phyloP scores from a whole-genome alignment of 2,113 vertebrate species.

The Cygnus atratus region DNA sequence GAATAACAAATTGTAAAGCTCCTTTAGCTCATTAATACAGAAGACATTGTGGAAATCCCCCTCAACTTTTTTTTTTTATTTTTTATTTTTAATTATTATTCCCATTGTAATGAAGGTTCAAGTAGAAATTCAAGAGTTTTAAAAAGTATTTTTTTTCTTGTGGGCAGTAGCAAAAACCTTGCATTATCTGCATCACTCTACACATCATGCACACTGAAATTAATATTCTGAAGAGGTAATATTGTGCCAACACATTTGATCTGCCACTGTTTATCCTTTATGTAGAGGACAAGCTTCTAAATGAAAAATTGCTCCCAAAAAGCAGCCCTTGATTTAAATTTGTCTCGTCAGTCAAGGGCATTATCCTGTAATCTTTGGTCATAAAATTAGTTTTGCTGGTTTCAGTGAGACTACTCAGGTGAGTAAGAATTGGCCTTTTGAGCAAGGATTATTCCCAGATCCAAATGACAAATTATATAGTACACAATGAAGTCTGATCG shows the following conservation, averaged over 20 bases:
- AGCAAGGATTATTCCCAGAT: slow-evolving; percentile 15
- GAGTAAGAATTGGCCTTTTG: slow-evolving; percentile 29
- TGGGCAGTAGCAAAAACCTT: slow-evolving; percentile 3
- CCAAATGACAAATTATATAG: background rate
- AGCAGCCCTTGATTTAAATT: slow-evolving; percentile 36
- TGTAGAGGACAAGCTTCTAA: background rate
- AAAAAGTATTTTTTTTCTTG: slow-evolving; percentile 51
- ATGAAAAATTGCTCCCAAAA: slow-evolving; percentile 29
- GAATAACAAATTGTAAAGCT: slow-evolving; percentile 73
- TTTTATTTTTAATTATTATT: background rate
- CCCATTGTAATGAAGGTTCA: background rate
- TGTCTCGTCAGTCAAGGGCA: background rate
- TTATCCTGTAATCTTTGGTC: slow-evolving; percentile 12
- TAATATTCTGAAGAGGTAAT: slow-evolving; percentile 57
- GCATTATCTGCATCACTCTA: slow-evolving; percentile 35
- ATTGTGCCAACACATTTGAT: slow-evolving; percentile 64
- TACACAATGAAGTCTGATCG: background rate
- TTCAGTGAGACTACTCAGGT: slow-evolving; percentile 18
- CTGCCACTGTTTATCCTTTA: slow-evolving; percentile 53
- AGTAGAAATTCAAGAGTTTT: slow-evolving; percentile 49
- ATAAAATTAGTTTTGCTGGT: slow-evolving; percentile 35
- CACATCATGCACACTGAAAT: slow-evolving; percentile 26
- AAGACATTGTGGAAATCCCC: slow-evolving; percentile 69
- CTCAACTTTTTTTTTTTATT: background rate
- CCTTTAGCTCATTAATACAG: slow-evolving; percentile 70